Evolutionary conservation across 2,888 invertebrate species (phyloP).

Genomic region (Tetragonula carbonaria): DNA sequence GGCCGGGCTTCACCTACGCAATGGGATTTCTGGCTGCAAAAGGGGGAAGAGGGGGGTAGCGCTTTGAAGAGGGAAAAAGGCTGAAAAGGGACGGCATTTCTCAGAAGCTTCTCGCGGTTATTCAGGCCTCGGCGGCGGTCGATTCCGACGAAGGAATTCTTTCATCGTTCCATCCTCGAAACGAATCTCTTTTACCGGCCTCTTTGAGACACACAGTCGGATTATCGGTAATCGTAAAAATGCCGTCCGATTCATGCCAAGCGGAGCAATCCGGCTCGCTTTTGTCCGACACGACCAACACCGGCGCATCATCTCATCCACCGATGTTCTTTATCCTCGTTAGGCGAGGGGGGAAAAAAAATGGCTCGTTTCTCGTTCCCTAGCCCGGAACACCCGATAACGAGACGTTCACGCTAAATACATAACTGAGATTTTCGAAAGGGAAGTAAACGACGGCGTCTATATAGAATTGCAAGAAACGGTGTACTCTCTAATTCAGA

Average conservation of each 20-base stretch:
- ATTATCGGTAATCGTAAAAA: constrained; percentile 56
- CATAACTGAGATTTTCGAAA: background rate
- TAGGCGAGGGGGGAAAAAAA: background rate
- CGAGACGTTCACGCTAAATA: constrained; percentile 10
- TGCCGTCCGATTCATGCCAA: constrained; percentile 42
- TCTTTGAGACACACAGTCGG: constrained; percentile 49
- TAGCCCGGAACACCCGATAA: constrained; percentile 1
- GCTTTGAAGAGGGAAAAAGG: constrained; percentile 3
- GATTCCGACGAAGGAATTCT: constrained; percentile 48
- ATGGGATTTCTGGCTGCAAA: constrained; percentile 22
- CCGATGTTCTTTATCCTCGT: constrained; percentile 16
- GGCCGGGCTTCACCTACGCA: constrained; percentile 33
- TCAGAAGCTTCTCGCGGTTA: constrained; percentile 36
- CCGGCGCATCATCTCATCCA: constrained; percentile 22
- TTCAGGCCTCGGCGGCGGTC: constrained; percentile 18
- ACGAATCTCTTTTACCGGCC: constrained; percentile 42
- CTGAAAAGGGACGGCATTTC: constrained; percentile 48
- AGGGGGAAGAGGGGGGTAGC: background rate
- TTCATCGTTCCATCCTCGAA: constrained; percentile 23
- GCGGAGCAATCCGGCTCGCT: constrained; percentile 31
- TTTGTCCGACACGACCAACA: constrained; percentile 14
- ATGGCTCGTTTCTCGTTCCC: background rate
- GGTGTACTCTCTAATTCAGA: no score
- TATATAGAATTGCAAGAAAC: background rate
- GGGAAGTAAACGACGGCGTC: no score